Conservation (phyloP, 1,140 invertebrate species). For the Drosophila eugracilis region DNA sequence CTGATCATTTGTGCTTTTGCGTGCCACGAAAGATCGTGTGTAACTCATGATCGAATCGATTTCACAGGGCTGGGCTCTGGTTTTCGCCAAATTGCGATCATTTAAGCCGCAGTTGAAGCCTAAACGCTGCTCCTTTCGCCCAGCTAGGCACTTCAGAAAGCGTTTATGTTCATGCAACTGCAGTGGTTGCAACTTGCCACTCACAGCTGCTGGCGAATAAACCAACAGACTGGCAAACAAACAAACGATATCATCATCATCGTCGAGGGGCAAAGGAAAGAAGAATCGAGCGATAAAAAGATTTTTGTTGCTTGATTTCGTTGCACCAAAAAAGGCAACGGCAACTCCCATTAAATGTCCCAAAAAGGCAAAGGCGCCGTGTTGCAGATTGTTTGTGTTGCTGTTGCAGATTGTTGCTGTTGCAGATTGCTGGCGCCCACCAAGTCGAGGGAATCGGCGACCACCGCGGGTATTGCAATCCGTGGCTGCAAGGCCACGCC, state of each 20-base stretch:
- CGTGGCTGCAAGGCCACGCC: conserved; percentile 68
- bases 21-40: conserved; percentile 4
- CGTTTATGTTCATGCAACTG: conserved; percentile 65
- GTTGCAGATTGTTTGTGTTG: conserved; percentile 39
- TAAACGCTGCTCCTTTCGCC: conserved; percentile 48
- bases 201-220: conserved; percentile 31
- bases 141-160: conserved; percentile 41
- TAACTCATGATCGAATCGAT: conserved; percentile 37
- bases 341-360: conserved; percentile 81
- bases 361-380: conserved; percentile 74
- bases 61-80: conserved; percentile 39
- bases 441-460: conserved; percentile 52
- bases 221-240: conserved; percentile 35
- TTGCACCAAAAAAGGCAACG: conserved; percentile 81
- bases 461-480: conserved; percentile 70
- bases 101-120: conserved; percentile 33
- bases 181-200: conserved; percentile 7
- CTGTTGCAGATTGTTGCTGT: conserved; percentile 17
- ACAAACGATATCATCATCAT: conserved; percentile 45
- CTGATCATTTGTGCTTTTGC: neutral
- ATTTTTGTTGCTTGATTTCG: conserved; percentile 79
- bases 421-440: conserved; percentile 66
- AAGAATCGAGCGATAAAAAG: conserved; percentile 60
- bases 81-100: conserved; percentile 59
- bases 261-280: conserved; percentile 7